phyloP scores from a whole-genome alignment of 2,888 invertebrate species.

The Athetis lepigone region DNA sequence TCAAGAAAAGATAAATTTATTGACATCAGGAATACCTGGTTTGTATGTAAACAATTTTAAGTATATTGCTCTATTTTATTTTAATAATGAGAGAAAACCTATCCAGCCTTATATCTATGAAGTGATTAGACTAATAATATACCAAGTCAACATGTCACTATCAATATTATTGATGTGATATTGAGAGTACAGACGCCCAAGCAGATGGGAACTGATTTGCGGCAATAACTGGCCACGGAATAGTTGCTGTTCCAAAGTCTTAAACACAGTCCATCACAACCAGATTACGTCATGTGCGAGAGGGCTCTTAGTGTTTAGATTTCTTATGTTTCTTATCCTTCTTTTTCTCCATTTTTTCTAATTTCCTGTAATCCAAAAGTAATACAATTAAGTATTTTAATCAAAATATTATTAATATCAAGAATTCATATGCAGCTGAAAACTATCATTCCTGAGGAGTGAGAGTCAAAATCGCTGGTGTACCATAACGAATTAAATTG shows the following conservation, averaged over 20 bases:
- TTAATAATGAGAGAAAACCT: slow-evolving; percentile 5
- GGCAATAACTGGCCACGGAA: neutral
- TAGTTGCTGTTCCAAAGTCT: neutral
- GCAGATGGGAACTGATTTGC: neutral
- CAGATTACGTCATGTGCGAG: neutral
- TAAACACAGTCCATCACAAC: slow-evolving; percentile 6
- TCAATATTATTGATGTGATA: slow-evolving; percentile 5
- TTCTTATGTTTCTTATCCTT: slow-evolving; percentile 86
- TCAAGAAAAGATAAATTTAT: slow-evolving; percentile 1
- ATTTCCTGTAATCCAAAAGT: slow-evolving; percentile 86
- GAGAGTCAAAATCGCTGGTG: too few relatives aligned
- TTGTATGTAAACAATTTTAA: neutral
- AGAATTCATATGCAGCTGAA: too few relatives aligned
- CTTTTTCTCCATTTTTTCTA: slow-evolving; percentile 92
- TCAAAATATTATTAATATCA: too few relatives aligned
- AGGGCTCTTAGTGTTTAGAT: slow-evolving; percentile 67
- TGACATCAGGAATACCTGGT: slow-evolving; percentile 7
- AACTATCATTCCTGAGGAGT: too few relatives aligned
- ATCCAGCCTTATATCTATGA: neutral
- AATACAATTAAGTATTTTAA: too few relatives aligned
- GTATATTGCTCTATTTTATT: slow-evolving; percentile 9
- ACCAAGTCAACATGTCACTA: slow-evolving; percentile 7
- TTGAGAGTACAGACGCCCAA: slow-evolving; percentile 7
- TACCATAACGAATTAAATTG: too few relatives aligned
- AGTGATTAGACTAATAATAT: slow-evolving; percentile 2